Evolutionary conservation across 2,888 invertebrate species (phyloP), one percentile per base, ranked within the genome.

Genomic region (Criorhina ranunculi): DNA sequence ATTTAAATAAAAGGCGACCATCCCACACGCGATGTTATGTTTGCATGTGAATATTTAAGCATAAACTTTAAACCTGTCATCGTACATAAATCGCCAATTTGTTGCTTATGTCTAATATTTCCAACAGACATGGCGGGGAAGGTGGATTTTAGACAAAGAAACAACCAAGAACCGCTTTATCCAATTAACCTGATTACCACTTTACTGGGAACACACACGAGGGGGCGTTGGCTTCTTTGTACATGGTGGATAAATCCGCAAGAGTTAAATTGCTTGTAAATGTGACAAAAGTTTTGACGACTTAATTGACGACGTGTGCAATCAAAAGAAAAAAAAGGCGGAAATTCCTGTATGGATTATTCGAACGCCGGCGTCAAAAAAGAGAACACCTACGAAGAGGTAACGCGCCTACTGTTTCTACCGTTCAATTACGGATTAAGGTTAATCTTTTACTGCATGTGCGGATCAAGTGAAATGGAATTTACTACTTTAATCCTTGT

Each of bases 151-250:
- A 40, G 55, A 67, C 37, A 51, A 64, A n/a, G n/a, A n/a, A n/a
- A 46, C 42, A 57, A 24, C 1, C 64, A 64, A 66, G 64, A 73
- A 66, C 85, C 66, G 69, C 46, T 75, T 85, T 76, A 85, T 85
- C 80, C 85, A 85, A 85, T 85, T 76, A 85, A 80, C 80, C 85
- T 70, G 70, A 80, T 85, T 85, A 76, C 53, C 51, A 53, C 70
- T 64, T 75, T 46, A 59, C 69, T 64, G 44, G 15, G 31, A 78
- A 59, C 49, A 64, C 15, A 82, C 55, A 35, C 31, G 49, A 31
- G 79, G 12, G 49, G 83, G 79, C 79, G 80, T 67, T 53, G 24
- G 15, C 15, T 66, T 66, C 12, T 37, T 29, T 60, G 24, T 29
- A 51, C 33, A 31, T 37, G 40, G 8, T 15, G 24, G n/a, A 9